Conservation (phyloP, 2,888 invertebrate genomes). For the Thymelicus lineola region DNA sequence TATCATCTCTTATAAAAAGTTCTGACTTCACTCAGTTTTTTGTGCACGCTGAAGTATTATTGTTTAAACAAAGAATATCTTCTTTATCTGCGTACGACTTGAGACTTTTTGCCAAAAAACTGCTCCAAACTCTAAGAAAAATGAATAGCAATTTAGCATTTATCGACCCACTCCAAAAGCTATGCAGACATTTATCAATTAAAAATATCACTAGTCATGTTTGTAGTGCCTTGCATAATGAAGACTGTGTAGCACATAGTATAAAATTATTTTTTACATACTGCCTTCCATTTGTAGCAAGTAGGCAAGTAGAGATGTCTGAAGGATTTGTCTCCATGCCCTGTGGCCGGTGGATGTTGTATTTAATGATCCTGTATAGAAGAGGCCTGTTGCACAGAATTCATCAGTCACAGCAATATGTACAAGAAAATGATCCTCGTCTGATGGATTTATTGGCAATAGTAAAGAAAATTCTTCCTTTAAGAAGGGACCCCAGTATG, state of each 20-base stretch:
- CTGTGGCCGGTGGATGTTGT: conserved; percentile 84
- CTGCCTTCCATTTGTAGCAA: conserved; percentile 81
- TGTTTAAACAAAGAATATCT: conserved; percentile 35
- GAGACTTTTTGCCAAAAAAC: conserved; percentile 66
- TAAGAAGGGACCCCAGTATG: conserved; percentile 33
- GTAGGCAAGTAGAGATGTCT: conserved; percentile 78
- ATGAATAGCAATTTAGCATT: not conserved
- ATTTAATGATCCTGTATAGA: conserved; percentile 75
- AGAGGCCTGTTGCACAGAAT: conserved; percentile 69
- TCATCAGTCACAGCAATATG: conserved; percentile 53
- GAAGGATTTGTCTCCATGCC: conserved; percentile 82
- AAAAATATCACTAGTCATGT: conserved; percentile 69
- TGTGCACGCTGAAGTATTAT: conserved; percentile 10
- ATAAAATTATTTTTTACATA: conserved; percentile 82
- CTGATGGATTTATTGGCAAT: conserved; percentile 62
- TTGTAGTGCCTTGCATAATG: conserved; percentile 52
- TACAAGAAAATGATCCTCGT: conserved; percentile 65
- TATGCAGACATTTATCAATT: conserved; percentile 67
- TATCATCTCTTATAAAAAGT: conserved; percentile 61
- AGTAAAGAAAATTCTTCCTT: conserved; percentile 46
- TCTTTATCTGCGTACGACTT: conserved; percentile 51
- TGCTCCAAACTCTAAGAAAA: conserved; percentile 62
- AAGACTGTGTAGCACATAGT: conserved; percentile 55
- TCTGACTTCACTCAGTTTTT: conserved; percentile 50
- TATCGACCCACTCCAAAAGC: conserved; percentile 54